phyloP scores from a whole-genome alignment of 1,140 invertebrate species.

The Cydia fagiglandana region DNA sequence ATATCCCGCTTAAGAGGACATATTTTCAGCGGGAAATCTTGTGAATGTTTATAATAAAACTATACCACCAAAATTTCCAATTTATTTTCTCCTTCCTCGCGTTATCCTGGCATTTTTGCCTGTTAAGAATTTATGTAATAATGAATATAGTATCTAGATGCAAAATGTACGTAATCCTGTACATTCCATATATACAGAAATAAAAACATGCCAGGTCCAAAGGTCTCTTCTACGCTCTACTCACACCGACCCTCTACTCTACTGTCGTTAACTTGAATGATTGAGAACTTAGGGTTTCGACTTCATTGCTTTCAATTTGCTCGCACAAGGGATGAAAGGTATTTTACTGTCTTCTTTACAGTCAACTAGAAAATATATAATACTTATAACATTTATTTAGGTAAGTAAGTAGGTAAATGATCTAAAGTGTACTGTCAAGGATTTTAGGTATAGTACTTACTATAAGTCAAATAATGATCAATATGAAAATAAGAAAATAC shows the following conservation, averaged over 20 bases:
- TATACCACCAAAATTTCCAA: not conserved
- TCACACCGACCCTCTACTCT: constrained; percentile 52
- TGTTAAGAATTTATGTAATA: not conserved
- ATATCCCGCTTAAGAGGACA: no score
- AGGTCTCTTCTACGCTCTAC: constrained; percentile 22
- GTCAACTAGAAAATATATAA: not conserved
- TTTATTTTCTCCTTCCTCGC: no score
- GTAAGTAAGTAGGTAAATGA: no score
- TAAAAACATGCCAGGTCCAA: constrained; percentile 41
- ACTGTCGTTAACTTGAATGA: constrained; percentile 77
- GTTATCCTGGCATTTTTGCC: no score
- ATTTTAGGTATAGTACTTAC: no score
- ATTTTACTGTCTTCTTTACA: not conserved
- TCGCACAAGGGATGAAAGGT: constrained; percentile 52
- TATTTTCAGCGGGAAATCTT: no score
- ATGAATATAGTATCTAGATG: not conserved
- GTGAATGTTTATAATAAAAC: no score
- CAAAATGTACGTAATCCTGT: not conserved
- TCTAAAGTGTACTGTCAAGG: no score
- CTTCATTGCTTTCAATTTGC: constrained; percentile 78
- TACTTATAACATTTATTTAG: no score
- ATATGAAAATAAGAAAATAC: not conserved
- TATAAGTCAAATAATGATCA: no score
- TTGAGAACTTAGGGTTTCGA: constrained; percentile 77
- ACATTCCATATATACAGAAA: not conserved